A percentile compares a stretch with the other conserved stretches of the same genome.
These are phyloP conservation scores for Rallus crepitans DNA, from an alignment of 2,797 vertebrate species.

Conservation along the genomic window DNA sequence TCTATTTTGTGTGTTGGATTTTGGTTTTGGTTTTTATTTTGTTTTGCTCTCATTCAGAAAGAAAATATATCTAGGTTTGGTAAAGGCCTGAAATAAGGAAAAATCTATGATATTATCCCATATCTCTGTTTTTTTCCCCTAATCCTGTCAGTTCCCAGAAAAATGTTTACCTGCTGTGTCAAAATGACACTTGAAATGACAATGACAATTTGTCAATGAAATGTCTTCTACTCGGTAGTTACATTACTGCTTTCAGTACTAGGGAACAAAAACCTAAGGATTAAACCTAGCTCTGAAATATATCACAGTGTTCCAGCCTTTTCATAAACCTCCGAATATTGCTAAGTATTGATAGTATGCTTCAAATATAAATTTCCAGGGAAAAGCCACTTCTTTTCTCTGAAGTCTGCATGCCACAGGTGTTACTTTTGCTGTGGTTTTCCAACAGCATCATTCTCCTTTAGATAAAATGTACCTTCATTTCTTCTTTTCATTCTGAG, in stretches of 20 bases:
- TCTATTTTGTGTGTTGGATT: not conserved
- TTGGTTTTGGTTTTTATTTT: no score
- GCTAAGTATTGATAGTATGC: not conserved
- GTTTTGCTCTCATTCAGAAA: not conserved
- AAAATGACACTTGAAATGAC: not conserved
- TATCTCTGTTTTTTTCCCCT: not conserved
- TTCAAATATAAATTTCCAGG: not conserved
- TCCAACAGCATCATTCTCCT: not conserved
- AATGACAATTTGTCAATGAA: not conserved
- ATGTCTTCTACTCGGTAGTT: not conserved
- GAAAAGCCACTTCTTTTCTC: not conserved
- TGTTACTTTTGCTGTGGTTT: not conserved
- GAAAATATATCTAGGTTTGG: not conserved
- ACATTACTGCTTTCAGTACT: not conserved
- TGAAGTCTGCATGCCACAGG: not conserved
- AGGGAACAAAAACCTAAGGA: not conserved
- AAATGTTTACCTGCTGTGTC: not conserved
- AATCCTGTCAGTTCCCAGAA: not conserved
- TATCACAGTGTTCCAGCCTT: not conserved
- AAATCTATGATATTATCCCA: not conserved
- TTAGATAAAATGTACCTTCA: not conserved
- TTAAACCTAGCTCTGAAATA: not conserved
- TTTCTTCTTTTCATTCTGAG: not conserved
- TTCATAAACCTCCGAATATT: not conserved
- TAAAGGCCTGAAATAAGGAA: not conserved